phyloP scores from a whole-genome alignment of 2,797 vertebrate genomes.

The Sebastiscus albofasciatus region DNA sequence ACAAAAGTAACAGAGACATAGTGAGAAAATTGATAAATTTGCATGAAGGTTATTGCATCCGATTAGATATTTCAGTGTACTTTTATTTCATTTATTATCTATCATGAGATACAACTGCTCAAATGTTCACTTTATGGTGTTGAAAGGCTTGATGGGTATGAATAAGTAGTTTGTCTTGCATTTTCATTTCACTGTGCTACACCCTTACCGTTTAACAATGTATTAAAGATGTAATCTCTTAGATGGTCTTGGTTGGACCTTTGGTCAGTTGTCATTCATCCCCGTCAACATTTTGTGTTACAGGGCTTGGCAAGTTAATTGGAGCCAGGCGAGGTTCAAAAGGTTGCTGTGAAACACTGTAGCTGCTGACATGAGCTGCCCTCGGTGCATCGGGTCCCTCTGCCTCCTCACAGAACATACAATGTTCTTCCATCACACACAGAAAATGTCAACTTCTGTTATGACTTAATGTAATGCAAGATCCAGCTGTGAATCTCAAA shows the following conservation, averaged over 20 bases:
- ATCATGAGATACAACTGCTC: neutral
- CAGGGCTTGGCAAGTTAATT: conserved; percentile 45
- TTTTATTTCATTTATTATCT: neutral
- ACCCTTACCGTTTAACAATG: neutral
- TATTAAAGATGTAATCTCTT: conserved; percentile 14
- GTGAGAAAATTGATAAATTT: neutral
- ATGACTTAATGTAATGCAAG: neutral
- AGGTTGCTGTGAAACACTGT: conserved; percentile 24
- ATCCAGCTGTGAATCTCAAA: neutral
- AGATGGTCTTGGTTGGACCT: conserved; percentile 11
- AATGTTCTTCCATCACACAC: conserved; percentile 19
- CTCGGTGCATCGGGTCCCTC: neutral
- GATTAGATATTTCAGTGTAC: neutral
- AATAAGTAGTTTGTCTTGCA: neutral
- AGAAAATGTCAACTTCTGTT: conserved; percentile 24
- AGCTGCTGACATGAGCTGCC: conserved; percentile 7
- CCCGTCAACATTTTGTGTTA: conserved; percentile 32
- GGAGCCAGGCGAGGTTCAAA: conserved; percentile 34
- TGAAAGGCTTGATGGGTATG: neutral
- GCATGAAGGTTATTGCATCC: neutral
- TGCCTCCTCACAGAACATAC: neutral
- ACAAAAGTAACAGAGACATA: neutral
- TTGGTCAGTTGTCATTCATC: conserved; percentile 40
- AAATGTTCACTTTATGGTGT: neutral
- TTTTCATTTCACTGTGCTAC: neutral